Conservation (phyloP, 2,797 vertebrate species). For the Sphaeramia orbicularis region DNA sequence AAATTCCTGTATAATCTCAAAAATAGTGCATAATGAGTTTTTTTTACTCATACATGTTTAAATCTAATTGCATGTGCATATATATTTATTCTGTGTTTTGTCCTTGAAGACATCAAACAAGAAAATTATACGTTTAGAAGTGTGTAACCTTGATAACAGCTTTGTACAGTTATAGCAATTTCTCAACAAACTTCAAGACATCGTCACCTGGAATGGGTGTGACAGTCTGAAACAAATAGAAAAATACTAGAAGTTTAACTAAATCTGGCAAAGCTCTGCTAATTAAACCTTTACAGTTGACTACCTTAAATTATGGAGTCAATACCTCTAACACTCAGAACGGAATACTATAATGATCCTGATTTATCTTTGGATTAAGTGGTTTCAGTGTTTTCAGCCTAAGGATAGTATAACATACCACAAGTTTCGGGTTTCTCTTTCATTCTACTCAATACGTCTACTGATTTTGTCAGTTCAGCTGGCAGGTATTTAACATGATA, state of each 20-base stretch:
- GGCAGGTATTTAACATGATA: constrained; percentile 28
- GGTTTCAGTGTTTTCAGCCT: constrained; percentile 13
- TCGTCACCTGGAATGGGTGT: too few relatives aligned
- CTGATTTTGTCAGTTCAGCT: constrained; percentile 3
- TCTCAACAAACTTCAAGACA: neutral
- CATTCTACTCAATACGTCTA: neutral
- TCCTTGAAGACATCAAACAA: too few relatives aligned
- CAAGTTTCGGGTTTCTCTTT: constrained; percentile 7
- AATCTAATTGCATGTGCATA: too few relatives aligned
- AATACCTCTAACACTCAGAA: neutral
- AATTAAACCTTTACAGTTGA: too few relatives aligned
- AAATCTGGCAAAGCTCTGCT: too few relatives aligned
- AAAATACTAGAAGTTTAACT: neutral
- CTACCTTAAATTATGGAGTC: too few relatives aligned
- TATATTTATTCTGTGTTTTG: neutral
- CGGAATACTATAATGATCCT: neutral
- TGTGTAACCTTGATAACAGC: too few relatives aligned
- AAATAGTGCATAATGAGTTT: too few relatives aligned
- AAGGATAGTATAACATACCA: constrained; percentile 15
- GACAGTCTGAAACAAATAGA: neutral
- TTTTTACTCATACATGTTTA: constrained; percentile 16
- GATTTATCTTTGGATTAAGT: neutral
- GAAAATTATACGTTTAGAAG: too few relatives aligned
- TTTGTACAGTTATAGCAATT: neutral
- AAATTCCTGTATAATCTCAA: too few relatives aligned